These are phyloP conservation scores for Panopea generosa DNA, from an alignment of 2,888 invertebrate species.

Conservation along the genomic window DNA sequence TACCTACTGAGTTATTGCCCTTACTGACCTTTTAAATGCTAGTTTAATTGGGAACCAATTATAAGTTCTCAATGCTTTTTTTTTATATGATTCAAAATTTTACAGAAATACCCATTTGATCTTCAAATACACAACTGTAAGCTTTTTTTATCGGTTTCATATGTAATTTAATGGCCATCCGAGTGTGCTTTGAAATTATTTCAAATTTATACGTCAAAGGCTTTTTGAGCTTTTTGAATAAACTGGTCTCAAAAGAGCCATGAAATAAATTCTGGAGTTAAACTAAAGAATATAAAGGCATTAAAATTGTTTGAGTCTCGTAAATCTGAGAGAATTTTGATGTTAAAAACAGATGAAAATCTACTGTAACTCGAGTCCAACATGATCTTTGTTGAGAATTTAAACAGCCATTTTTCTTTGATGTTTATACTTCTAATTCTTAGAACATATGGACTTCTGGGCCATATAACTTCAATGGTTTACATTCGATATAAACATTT, in stretches of 20 bases:
- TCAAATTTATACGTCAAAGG: conserved; percentile 51
- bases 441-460: conserved; percentile 60
- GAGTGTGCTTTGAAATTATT: conserved; percentile 54
- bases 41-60: too few relatives aligned
- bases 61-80: too few relatives aligned
- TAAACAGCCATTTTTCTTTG: conserved; percentile 56
- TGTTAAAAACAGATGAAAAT: conserved; percentile 64
- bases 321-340: conserved; percentile 59
- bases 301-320: conserved; percentile 45
- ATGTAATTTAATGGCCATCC: conserved; percentile 34
- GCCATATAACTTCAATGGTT: conserved; percentile 61
- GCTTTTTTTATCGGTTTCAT: conserved; percentile 8
- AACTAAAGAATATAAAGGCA: conserved; percentile 43
- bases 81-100: too few relatives aligned
- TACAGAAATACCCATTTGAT: too few relatives aligned
- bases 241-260: conserved; percentile 42
- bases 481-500: conserved; percentile 55
- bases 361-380: conserved; percentile 30
- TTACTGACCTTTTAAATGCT: too few relatives aligned
- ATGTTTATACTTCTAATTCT: conserved; percentile 54
- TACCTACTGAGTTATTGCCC: too few relatives aligned
- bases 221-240: conserved; percentile 26
- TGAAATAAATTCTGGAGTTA: conserved; percentile 46
- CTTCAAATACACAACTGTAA: neutral
- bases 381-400: conserved; percentile 54